Evolutionary conservation across 2,888 invertebrate species (phyloP), one percentile per base, ranked within the genome.

Genomic region (Lithodes maja): DNA sequence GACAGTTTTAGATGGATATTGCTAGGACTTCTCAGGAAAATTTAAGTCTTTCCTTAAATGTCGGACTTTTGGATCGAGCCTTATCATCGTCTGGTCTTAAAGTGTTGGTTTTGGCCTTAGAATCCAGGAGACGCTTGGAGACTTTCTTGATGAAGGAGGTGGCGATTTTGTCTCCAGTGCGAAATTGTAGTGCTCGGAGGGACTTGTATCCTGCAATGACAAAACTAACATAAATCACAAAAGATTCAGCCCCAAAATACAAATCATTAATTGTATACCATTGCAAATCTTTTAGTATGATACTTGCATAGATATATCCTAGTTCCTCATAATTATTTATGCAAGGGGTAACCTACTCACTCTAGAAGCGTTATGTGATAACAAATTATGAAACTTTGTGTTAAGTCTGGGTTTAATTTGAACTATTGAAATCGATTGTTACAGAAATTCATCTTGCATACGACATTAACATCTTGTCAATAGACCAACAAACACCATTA

Each of bases 111-210:
- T 83, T 86, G 50, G 75, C 61, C n/a, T 71, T 90, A 0, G 89
- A 69, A 5, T 87, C 89, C n/a, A 71, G 33, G 0, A 91, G 81
- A 1, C 91, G 82, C 53, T 86, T 80, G 1, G 85, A 83, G 9
- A 91, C 83, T 75, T 90, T 91, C 85, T 90, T 91, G 17, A 90
- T n/a, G 74, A 91, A 91, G 12, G 91, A 68, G 74, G 83, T 82
- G 1, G 91, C 91, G 2, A 80, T 69, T 17, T 82, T 83, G 71
- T 91, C 91, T 68, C 82, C 81, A 1, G 90, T 80, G 2, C 91
- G 82, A 53, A 78, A 81, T 1, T 87, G 87, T 12, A 91, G 85
- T 15, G 91, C 89, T 49, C 82, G 33, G 7, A 91, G 85, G 9
- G 91, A 83, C 77, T 91, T 89, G 85, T 91, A 91, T 3, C 87